Evolutionary conservation across 2,113 vertebrate species (phyloP), one percentile per base, ranked within the genome.

Genomic region (Notarius quadriscutis): DNA sequence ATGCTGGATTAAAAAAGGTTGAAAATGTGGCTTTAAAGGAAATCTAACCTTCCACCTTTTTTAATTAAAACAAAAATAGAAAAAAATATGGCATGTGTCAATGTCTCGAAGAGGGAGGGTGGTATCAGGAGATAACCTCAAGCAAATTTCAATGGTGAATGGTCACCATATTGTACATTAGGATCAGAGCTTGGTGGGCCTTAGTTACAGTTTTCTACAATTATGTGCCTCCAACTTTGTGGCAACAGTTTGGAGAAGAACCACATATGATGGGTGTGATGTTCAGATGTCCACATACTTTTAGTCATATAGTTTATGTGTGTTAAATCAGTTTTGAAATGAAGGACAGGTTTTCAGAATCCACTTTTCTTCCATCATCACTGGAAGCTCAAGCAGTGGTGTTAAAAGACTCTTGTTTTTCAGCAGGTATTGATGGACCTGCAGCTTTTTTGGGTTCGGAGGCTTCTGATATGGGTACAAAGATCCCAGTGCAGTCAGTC

Each of bases 341-440:
- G 12, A 20, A 82, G 27, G 48, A 1, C 25, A 41, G 18, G 3
- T 41, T 77, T 50, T 27, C 2, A 4, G 41, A 14, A 58, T 4
- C 4, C 8, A 18, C 27, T 30, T 55, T 57, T 72, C 34, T 60
- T 14, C 30, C 11, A 84, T 11, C 2, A 55, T 57, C 27, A 20
- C 30, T 41, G 63, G 17, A 67, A 81, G 63, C 14, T 15, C 78
- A 60, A 41, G 20, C 3, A 34, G 2, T 65, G n/a, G 62, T 80
- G 50, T 79, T 72, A 25, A 60, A 53, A 22, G 1, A 1, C 5
- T 60, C 4, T 65, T 75, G 58, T 84, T 11, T 18, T 90, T 14
- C 60, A 84, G 34, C 85, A 99, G 98, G 98, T 78, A 97, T 98
- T 48, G 97, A 98, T 48, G 97, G 97, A 8, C 98, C 97, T 4